Evolutionary conservation across 2,888 invertebrate genomes (phyloP), one percentile per base, ranked within the genome.

Genomic region (Iselma pallidipennis): DNA sequence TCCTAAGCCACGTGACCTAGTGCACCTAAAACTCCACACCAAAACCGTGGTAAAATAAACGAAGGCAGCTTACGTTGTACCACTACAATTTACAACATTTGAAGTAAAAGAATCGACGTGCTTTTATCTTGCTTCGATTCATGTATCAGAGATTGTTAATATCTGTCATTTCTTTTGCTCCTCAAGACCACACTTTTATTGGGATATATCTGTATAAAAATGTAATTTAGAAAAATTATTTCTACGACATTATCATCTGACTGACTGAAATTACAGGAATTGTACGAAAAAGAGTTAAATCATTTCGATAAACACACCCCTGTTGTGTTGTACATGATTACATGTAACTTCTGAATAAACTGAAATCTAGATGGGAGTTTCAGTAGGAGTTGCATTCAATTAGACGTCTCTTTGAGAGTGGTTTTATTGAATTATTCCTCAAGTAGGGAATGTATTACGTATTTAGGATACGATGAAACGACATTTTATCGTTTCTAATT

Each of bases 351-450:
- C 9, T 16, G 37, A 16, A 37, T 37, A 48, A 37, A 49, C 28
- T 28, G 45, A 48, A 54, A 49, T 21, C 45, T 49, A 54, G 49
- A 29, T 45, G 42, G 50, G 26, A 48, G 50, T 45, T 45, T 57
- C 7, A 59, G 59, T 63, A 57, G 61, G 51, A 48, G 57, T 63
- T 57, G 54, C 57, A 67, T 61, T 65, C 62, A 66, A 67, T 67
- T 67, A 61, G 55, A 49, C 19, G 55, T 4, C 6, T 59, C 66
- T 67, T 67, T 66, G 61, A 60, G 58, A 62, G 66, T 61, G 37
- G 63, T 63, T 62, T 67, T 59, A 67, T 67, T 61, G 63, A 67
- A 67, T 67, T 67, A 67, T 65, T 59, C 51, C 53, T 37, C 54
- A 65, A 67, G 64, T 57, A 57, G 61, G 59, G 49, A 57, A 54